phyloP scores from a whole-genome alignment of 2,888 invertebrate species.

The Ormyrus labotus region DNA sequence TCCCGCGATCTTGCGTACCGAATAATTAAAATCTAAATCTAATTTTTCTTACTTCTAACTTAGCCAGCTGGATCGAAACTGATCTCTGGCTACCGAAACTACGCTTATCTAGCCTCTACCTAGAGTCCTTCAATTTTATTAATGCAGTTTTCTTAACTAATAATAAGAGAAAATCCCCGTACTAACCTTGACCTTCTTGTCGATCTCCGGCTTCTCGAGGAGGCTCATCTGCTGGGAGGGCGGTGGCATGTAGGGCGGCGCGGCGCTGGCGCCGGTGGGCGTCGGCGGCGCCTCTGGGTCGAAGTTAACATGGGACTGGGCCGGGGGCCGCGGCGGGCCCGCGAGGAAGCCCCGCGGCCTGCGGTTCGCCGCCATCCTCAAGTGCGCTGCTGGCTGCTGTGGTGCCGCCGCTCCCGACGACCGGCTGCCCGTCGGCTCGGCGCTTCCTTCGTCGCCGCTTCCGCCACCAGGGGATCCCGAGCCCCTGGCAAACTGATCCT shows the following conservation, averaged over 20 bases:
- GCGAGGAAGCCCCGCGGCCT: slow-evolving; percentile 54
- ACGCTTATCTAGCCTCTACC: too few relatives aligned
- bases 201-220: slow-evolving; percentile 81
- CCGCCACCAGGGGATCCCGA: slow-evolving; percentile 75
- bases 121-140: too few relatives aligned
- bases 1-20: too few relatives aligned
- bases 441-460: slow-evolving; percentile 52
- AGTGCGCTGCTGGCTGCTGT: slow-evolving; percentile 1
- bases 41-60: too few relatives aligned
- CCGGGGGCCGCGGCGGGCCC: slow-evolving; percentile 57
- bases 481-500: slow-evolving; percentile 72
- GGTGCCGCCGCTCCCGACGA: slow-evolving; percentile 5
- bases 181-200: slow-evolving; percentile 85
- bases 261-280: slow-evolving; percentile 69
- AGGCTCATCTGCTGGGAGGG: slow-evolving; percentile 74
- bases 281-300: slow-evolving; percentile 80
- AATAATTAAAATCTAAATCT: too few relatives aligned
- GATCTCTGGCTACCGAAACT: too few relatives aligned
- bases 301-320: slow-evolving; percentile 68
- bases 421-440: slow-evolving; percentile 9
- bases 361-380: slow-evolving; percentile 64
- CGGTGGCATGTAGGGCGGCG: not conserved
- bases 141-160: too few relatives aligned
- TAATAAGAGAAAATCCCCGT: too few relatives aligned
- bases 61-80: too few relatives aligned